Evolutionary conservation across 2,113 vertebrate genomes (phyloP).

Genomic region (Zosterops lateralis): DNA sequence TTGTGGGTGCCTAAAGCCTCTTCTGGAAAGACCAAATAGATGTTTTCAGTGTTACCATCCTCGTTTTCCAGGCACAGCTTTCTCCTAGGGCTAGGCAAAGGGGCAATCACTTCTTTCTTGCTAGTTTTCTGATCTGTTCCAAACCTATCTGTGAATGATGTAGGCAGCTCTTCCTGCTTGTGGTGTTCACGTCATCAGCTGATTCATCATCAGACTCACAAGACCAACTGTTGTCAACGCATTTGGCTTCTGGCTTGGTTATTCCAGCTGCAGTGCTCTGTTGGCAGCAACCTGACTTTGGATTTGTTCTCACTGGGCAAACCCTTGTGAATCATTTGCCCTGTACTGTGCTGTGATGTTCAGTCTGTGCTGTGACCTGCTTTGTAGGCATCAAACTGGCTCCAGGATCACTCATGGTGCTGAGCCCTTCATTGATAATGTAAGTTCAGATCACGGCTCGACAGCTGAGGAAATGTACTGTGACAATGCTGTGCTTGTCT

Average conservation of each 20-base stretch:
- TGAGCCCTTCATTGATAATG: conserved; percentile 13
- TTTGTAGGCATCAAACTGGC: conserved; percentile 45
- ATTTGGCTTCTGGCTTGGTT: conserved; percentile 28
- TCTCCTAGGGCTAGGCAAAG: not conserved
- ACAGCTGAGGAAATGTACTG: conserved; percentile 38
- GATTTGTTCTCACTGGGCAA: not conserved
- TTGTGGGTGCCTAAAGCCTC: not conserved
- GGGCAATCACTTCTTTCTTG: not conserved
- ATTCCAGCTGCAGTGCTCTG: not conserved
- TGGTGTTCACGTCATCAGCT: not conserved
- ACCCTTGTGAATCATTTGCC: not conserved
- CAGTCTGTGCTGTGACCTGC: conserved; percentile 54
- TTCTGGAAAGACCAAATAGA: not conserved
- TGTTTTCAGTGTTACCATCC: not conserved
- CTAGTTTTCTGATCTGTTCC: not conserved
- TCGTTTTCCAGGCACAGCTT: not conserved
- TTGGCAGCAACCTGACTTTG: not conserved
- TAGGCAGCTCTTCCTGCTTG: not conserved
- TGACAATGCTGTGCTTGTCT: conserved; percentile 48
- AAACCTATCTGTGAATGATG: not conserved
- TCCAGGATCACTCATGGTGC: conserved; percentile 12
- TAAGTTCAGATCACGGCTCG: conserved; percentile 17
- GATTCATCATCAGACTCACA: not conserved
- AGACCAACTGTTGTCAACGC: not conserved
- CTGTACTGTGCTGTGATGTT: conserved; percentile 34